Base-by-base conservation (phyloP, 2,797 vertebrate species). In the Clarias pachynema region DNA sequence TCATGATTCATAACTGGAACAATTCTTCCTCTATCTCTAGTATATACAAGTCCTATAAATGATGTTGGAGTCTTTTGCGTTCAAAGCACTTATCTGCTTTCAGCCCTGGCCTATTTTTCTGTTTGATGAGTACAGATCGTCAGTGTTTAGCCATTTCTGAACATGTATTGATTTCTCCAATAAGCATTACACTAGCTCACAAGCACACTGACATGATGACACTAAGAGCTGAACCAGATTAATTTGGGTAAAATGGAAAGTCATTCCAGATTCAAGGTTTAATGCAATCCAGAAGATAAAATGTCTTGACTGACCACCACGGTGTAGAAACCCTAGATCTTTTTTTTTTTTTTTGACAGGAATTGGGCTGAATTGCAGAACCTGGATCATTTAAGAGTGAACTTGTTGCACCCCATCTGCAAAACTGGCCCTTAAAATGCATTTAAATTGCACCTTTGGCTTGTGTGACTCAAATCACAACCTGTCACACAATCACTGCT, bases 401-500 rank as follows among this genome's bases (percentile, higher is more conserved):
- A 59, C 18, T 34, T 80, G 65, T 22, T 31, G 9, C 37, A 53
- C 8, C 62, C 62, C 62, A 49, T 66, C 18, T 81, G n/a, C n/a
- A 81, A 81, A 81, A 56, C 49, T 10, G 15, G 16, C 62, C 62
- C 8, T 26, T 44, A 81, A 68, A 81, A 81, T 53, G 62, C 62
- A 56, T 66, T 53, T 16, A 34, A 70, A 70, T 82, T 69, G 49
- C 66, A 56, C 20, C 40, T 16, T 10, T 4, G 18, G 6, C 18
- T 44, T 22, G 37, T 49, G 79, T 49, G 40, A 66, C 40, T 75
- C 59, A 53, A 75, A 75, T 84, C 72, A 49, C 60, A 53, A 60
- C 72, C 37, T 84, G 70, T 84, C 70, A 63, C 65, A n/a, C 65
- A 57, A 57, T 82, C 22, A 10, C 37, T n/a, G 10, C 79, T 69